Conservation (phyloP, 2,888 invertebrate genomes). For the Nemotelus nigrinus region DNA sequence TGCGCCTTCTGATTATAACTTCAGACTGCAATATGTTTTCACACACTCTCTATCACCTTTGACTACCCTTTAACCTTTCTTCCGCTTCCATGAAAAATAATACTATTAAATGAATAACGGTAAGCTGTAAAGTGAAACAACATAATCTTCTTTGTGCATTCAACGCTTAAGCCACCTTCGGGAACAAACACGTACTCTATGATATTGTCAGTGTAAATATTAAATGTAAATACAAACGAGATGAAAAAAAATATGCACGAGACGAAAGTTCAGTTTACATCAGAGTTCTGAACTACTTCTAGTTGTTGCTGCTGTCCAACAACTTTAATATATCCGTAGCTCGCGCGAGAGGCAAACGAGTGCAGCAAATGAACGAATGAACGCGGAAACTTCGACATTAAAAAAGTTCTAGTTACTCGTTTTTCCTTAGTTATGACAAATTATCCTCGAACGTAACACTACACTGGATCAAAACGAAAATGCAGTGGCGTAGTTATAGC, state of each 20-base stretch:
- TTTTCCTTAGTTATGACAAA: conserved; percentile 3
- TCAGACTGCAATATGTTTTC: too few relatives aligned
- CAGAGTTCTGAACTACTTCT: neutral
- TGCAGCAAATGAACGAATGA: neutral
- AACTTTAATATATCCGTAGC: conserved; percentile 28
- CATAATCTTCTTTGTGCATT: neutral
- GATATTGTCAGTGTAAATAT: neutral
- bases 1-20: too few relatives aligned
- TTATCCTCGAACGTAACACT: neutral
- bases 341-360: neutral
- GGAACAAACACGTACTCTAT: neutral
- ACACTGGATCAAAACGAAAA: neutral
- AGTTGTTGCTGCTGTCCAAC: conserved; percentile 14
- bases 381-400: conserved; percentile 10
- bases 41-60: too few relatives aligned
- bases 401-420: conserved; percentile 7
- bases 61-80: too few relatives aligned
- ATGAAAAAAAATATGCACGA: too few relatives aligned
- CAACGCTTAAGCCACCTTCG: neutral
- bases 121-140: neutral
- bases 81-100: too few relatives aligned
- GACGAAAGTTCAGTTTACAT: neutral
- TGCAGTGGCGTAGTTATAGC: too few relatives aligned
- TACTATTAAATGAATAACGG: too few relatives aligned
- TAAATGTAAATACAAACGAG: conserved; percentile 9